Conservation (phyloP, 1,140 invertebrate species). For the Pomacea maculata region DNA sequence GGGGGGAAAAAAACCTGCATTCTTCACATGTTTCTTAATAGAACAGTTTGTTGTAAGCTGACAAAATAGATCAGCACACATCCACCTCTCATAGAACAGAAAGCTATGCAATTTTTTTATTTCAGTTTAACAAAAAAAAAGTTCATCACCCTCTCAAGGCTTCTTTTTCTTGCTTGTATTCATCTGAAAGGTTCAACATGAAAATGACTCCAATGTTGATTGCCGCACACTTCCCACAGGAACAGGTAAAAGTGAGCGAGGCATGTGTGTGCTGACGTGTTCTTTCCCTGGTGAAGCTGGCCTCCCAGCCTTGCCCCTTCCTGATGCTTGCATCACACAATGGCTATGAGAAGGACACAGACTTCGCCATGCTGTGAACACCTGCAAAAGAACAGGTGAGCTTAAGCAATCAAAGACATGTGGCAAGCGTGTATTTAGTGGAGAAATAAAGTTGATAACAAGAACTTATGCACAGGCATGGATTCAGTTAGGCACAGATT, state of each 20-base stretch:
- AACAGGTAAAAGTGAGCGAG: constrained; percentile 8
- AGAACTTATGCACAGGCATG: too few species aligned
- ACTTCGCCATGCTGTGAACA: constrained; percentile 9
- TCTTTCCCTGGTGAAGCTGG: background rate
- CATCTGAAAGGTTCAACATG: too few species aligned
- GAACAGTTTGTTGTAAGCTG: too few species aligned
- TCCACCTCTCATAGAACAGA: too few species aligned
- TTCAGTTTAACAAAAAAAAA: too few species aligned
- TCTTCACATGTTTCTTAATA: too few species aligned
- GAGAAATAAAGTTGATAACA: background rate
- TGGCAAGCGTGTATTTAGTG: background rate
- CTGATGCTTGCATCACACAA: background rate
- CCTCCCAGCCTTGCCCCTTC: background rate
- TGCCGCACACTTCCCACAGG: background rate
- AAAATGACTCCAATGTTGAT: background rate
- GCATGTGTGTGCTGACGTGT: background rate
- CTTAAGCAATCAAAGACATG: background rate
- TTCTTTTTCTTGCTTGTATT: too few species aligned
- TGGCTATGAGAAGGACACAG: background rate
- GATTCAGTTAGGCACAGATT: background rate
- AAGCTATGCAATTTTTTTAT: too few species aligned
- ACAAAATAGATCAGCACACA: too few species aligned
- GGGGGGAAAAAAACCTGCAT: too few species aligned
- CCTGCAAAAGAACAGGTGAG: background rate
- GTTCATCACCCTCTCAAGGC: too few species aligned